A percentile compares a stretch with the other conserved stretches of the same genome.
phyloP scores from a whole-genome alignment of 2,797 vertebrate genomes.

The Sardinella longiceps region DNA sequence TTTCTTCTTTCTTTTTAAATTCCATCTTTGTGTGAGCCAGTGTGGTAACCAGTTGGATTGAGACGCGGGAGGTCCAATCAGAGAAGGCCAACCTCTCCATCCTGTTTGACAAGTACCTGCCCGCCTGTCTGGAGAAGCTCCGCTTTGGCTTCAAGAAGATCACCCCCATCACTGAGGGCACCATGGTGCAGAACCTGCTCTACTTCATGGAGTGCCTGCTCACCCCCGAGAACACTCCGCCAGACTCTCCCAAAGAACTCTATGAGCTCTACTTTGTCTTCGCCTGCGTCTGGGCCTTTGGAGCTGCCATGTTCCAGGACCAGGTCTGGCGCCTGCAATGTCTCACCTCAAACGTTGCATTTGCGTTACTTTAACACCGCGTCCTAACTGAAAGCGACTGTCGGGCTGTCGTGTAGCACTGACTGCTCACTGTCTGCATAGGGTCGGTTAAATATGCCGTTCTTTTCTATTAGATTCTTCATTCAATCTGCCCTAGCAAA shows the following conservation, averaged over 20 bases:
- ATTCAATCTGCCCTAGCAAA: no score
- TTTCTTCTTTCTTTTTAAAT: no score
- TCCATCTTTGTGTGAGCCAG: slow-evolving; percentile 56
- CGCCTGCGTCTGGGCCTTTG: slow-evolving; percentile 86
- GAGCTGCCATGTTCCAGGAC: slow-evolving; percentile 78
- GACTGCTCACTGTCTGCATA: no score
- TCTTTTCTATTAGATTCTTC: no score
- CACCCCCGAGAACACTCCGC: slow-evolving; percentile 77
- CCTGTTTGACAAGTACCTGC: slow-evolving; percentile 87
- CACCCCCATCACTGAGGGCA: slow-evolving; percentile 79
- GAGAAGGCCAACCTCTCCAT: slow-evolving; percentile 85
- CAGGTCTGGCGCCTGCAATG: slow-evolving; percentile 68
- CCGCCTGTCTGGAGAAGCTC: slow-evolving; percentile 81
- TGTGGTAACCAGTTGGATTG: slow-evolving; percentile 86
- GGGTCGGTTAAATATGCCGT: no score
- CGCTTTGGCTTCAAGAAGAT: slow-evolving; percentile 80
- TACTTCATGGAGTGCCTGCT: slow-evolving; percentile 83
- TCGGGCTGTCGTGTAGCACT: no score
- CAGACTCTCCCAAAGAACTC: slow-evolving; percentile 79
- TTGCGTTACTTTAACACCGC: background rate
- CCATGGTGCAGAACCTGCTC: slow-evolving; percentile 85
- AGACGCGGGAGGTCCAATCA: slow-evolving; percentile 78
- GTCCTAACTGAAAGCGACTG: no score
- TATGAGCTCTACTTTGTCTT: slow-evolving; percentile 86
- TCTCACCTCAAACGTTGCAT: background rate